phyloP scores from a whole-genome alignment of 2,888 invertebrate genomes.

The Clepsis dumicolana region DNA sequence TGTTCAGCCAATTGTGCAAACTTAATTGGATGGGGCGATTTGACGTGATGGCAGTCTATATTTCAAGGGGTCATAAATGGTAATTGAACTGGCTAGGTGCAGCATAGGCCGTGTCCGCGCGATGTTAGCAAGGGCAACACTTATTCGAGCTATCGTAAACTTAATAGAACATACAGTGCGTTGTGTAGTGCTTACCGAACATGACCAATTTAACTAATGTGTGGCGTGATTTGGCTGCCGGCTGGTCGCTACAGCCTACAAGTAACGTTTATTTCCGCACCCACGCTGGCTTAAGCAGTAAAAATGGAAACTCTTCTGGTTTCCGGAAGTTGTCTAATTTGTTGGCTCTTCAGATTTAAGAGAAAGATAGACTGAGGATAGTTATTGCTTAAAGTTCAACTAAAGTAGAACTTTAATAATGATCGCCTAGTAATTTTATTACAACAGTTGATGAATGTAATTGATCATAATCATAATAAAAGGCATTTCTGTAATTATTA shows the following conservation, averaged over 20 bases:
- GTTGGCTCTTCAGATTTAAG: constrained; percentile 14
- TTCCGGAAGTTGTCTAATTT: background rate
- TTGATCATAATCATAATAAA: constrained; percentile 4
- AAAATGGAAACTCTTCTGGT: background rate
- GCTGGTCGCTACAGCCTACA: background rate
- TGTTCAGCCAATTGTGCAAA: constrained; percentile 75
- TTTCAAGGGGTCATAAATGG: constrained; percentile 33
- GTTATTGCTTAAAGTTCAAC: background rate
- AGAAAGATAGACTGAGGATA: background rate
- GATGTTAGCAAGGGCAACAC: constrained; percentile 26
- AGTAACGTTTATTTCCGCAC: constrained; percentile 24
- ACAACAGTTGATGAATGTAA: background rate
- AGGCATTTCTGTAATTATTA: background rate
- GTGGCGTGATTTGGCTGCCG: constrained; percentile 15
- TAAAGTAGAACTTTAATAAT: background rate
- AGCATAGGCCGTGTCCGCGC: constrained; percentile 16
- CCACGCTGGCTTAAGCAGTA: constrained; percentile 35
- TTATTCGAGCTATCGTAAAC: constrained; percentile 37
- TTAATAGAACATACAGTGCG: constrained; percentile 31
- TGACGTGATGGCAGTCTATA: constrained; percentile 8
- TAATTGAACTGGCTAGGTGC: constrained; percentile 30
- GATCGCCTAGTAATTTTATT: no score
- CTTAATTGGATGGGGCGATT: constrained; percentile 70
- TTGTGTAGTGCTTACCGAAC: constrained; percentile 25
- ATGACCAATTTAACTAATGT: constrained; percentile 25